These are phyloP conservation scores for Chromis chromis DNA, from an alignment of 2,797 vertebrate genomes.

Conservation along the genomic window DNA sequence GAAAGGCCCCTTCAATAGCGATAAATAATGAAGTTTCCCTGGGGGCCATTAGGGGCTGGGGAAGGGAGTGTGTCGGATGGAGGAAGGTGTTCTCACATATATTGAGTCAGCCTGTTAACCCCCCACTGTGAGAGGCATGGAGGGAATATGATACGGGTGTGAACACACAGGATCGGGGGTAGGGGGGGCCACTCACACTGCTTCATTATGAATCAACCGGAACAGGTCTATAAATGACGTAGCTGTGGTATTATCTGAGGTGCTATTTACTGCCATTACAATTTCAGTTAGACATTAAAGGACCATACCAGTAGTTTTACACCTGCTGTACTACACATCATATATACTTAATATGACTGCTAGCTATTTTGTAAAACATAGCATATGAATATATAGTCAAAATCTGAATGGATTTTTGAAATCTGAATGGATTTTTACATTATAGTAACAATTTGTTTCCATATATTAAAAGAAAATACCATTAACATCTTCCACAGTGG, in stretches of 20 bases:
- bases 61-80: conserved; percentile 44
- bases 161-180: conserved; percentile 55
- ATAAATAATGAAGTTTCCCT: conserved; percentile 82
- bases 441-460: background rate
- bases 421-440: background rate
- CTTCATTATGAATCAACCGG: conserved; percentile 61
- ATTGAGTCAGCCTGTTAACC: conserved; percentile 65
- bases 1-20: conserved; percentile 75
- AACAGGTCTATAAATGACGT: conserved; percentile 39
- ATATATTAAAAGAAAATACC: background rate
- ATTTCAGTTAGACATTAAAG: background rate
- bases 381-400: background rate
- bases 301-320: background rate
- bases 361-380: background rate
- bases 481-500: no score
- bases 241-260: conserved; percentile 16
- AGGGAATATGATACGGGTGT: conserved; percentile 62
- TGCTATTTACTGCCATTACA: conserved; percentile 22
- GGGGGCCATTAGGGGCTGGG: conserved; percentile 64
- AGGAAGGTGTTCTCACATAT: conserved; percentile 55
- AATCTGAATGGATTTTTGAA: background rate
- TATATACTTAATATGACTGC: background rate
- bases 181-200: conserved; percentile 46
- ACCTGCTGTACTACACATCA: background rate
- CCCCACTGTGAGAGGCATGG: conserved; percentile 52